Percentiles rank a stretch among this genome's conserved stretches.
Evolutionary conservation across 2,797 vertebrate genomes (phyloP).

Genomic region (Lagorchestes hirsutus): DNA sequence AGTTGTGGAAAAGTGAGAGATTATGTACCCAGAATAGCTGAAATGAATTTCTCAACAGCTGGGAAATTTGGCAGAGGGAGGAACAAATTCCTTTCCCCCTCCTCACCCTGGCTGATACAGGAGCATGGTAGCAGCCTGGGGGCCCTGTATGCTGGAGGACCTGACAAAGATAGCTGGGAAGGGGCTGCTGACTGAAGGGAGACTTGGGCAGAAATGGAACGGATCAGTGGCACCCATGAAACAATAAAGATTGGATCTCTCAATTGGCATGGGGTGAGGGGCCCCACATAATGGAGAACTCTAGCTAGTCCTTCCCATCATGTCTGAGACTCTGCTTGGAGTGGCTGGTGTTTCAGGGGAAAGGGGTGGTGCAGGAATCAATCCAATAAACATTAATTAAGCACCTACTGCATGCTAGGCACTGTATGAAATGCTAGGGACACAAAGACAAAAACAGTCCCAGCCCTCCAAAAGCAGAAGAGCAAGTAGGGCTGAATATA

Average conservation of each 20-base stretch:
- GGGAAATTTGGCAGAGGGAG: not conserved
- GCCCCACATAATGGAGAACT: not conserved
- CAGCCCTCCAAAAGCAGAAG: not conserved
- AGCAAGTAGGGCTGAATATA: not conserved
- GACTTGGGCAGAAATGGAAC: not conserved
- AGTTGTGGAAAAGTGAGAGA: not conserved
- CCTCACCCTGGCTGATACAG: not conserved
- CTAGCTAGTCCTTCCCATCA: not conserved
- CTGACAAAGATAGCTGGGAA: not conserved
- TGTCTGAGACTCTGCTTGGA: not conserved
- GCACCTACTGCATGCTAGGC: not conserved
- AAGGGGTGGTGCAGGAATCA: not conserved
- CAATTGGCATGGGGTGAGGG: not conserved
- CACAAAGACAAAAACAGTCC: not conserved
- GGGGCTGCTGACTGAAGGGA: not conserved
- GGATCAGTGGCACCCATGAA: not conserved
- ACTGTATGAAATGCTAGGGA: not conserved
- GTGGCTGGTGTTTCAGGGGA: not conserved
- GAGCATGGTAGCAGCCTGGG: not conserved
- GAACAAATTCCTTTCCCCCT: not conserved
- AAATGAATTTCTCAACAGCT: conserved; percentile 6
- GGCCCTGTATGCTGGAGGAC: not conserved
- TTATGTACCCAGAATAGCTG: conserved; percentile 4
- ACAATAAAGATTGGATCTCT: not conserved
- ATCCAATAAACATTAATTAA: not conserved